Base-by-base conservation (phyloP, 2,797 vertebrate species). In the Furcifer pardalis region DNA sequence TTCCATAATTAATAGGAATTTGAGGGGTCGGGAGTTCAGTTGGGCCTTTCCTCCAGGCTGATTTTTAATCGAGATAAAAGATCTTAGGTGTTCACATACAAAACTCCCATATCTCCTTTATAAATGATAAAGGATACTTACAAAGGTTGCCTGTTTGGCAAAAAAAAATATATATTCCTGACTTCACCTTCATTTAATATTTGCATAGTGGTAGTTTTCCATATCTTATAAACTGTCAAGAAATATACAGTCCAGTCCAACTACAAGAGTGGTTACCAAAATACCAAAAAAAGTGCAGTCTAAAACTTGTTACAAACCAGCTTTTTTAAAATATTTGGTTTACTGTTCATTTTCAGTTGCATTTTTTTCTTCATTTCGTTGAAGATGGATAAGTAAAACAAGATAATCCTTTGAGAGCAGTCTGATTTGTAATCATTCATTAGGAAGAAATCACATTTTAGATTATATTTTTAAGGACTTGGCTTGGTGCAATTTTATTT, bases 401-500 rank as follows among this genome's bases (percentile, higher is more conserved):
- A 37, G 44, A 68, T 0, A n/a, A 3, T 7, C n/a, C 52, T 19
- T 0, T 0, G 7, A 37, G 40, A 35, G 25, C 15, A 42, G 23
- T 85, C 84, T 56, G 73, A 62, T 77, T 52, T 49, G 78, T 84
- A 66, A 30, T 52, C 21, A 0, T n/a, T 59, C 82, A 77, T 42
- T 1, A 56, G 10, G 35, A 72, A 12, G 79, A 71, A 72, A 87
- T 83, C 40, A 80, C 0, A 4, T 74, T 60, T 62, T 42, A 80
- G 0, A n/a, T 5, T 63, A 65, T 46, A n/a, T 12, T 77, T 77
- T 65, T 25, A 84, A 88, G 84, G 88, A 60, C 68, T 37, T 81
- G 37, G 27, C 56, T 80, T 63, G 85, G 10, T 84, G 65, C 74
- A 7, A 21, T 46, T 76, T 68, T 83, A 15, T 42, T 0, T 1